phyloP scores from a whole-genome alignment of 2,888 invertebrate genomes.

The Uropetala carovei region DNA sequence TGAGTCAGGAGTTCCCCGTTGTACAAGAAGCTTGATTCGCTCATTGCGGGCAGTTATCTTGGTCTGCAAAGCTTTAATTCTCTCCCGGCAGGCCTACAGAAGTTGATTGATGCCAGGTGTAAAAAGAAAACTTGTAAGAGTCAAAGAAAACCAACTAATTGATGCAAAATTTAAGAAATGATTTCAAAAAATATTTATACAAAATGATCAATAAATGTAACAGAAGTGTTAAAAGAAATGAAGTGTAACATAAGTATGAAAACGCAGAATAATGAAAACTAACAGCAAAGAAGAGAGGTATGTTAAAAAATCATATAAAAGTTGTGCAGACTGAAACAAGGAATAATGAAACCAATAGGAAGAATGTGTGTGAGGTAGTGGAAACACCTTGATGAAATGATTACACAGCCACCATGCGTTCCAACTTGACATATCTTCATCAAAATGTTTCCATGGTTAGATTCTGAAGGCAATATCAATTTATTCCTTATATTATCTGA shows the following conservation, averaged over 20 bases:
- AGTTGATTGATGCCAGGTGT: conserved; percentile 66
- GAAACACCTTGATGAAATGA: conserved; percentile 77
- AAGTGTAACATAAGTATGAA: conserved; percentile 70
- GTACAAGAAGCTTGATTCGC: conserved; percentile 90
- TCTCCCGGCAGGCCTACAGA: conserved; percentile 88
- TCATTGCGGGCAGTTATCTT: conserved; percentile 92
- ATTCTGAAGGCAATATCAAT: conserved; percentile 10
- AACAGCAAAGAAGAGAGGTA: conserved; percentile 26
- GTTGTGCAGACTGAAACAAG: conserved; percentile 65
- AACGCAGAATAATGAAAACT: conserved; percentile 32
- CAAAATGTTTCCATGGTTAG: conserved; percentile 75
- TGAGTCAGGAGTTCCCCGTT: conserved; percentile 90
- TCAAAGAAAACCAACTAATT: conserved; percentile 65
- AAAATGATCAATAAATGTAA: conserved; percentile 65
- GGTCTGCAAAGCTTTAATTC: conserved; percentile 90
- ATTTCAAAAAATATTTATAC: conserved; percentile 68
- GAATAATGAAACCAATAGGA: conserved; percentile 45
- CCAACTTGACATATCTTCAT: conserved; percentile 71
- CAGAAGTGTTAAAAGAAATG: conserved; percentile 70
- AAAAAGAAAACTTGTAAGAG: conserved; percentile 68
- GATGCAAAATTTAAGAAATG: conserved; percentile 59
- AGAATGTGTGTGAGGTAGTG: conserved; percentile 70
- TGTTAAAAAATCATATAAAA: conserved; percentile 58
- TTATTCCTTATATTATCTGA: conserved; percentile 5
- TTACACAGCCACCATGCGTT: conserved; percentile 69